A percentile compares a stretch with the other conserved stretches of the same genome.
Conservation (phyloP, 2,113 vertebrate genomes). For the Stigmatopora nigra region DNA sequence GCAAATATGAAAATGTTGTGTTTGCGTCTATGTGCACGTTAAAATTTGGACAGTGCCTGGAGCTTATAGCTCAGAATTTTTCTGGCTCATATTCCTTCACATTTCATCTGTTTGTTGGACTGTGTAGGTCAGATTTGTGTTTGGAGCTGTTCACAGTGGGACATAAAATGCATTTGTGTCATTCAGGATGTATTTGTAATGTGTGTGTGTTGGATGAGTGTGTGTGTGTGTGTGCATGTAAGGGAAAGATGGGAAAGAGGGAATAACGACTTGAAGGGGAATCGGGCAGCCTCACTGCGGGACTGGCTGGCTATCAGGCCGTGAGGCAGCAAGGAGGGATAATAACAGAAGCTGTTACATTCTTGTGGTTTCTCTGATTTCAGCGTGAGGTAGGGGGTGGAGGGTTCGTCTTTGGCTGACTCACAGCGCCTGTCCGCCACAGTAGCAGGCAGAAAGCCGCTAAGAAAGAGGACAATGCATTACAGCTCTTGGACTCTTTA, state of each 20-base stretch:
- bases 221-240: slow-evolving; percentile 12
- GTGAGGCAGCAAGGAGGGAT: slow-evolving; percentile 56
- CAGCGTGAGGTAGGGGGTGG: slow-evolving; percentile 53
- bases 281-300: slow-evolving; percentile 36
- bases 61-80: not conserved
- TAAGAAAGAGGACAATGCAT: slow-evolving; percentile 34
- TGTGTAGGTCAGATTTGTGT: slow-evolving; percentile 7
- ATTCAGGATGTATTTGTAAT: slow-evolving; percentile 18
- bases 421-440: slow-evolving; percentile 33
- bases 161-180: slow-evolving; percentile 16
- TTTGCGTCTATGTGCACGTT: not conserved
- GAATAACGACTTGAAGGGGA: slow-evolving; percentile 8
- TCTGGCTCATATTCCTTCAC: not conserved
- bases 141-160: slow-evolving; percentile 5
- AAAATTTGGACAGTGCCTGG: not conserved
- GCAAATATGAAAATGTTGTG: not conserved
- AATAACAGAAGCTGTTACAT: slow-evolving; percentile 68
- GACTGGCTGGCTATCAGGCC: slow-evolving; percentile 52
- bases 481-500: slow-evolving; percentile 42
- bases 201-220: slow-evolving; percentile 5
- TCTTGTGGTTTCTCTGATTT: slow-evolving; percentile 69
- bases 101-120: slow-evolving; percentile 1
- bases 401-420: slow-evolving; percentile 35
- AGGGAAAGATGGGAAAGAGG: slow-evolving; percentile 5
- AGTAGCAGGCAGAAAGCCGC: slow-evolving; percentile 30